These are phyloP conservation scores for Anthopleura xanthogrammica DNA, from an alignment of 92 coral and sea anemone species.

Conservation along the genomic window DNA sequence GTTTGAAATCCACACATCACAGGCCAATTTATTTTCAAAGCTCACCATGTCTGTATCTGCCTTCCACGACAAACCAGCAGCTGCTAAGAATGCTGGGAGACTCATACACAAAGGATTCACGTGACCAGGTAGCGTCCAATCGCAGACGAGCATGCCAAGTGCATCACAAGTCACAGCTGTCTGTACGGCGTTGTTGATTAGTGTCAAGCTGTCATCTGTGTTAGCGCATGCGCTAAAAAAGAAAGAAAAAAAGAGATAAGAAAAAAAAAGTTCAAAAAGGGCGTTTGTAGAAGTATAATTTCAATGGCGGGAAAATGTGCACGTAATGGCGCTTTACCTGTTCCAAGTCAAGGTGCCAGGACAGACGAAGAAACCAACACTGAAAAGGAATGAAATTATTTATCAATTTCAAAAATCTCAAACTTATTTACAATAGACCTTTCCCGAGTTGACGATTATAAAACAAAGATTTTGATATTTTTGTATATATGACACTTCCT, in stretches of 20 bases:
- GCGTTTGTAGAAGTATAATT: not conserved
- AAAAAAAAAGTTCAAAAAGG: not conserved
- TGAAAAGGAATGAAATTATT: constrained; percentile 16
- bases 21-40: not conserved
- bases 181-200: constrained; percentile 85
- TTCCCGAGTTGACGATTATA: no score
- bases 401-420: no score
- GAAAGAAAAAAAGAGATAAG: not conserved
- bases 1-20: not conserved
- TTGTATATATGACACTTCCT: no score
- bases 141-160: constrained; percentile 85
- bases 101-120: constrained; percentile 84
- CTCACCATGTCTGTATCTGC: constrained; percentile 74
- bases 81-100: constrained; percentile 84
- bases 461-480: no score
- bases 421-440: no score
- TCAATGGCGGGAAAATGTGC: not conserved
- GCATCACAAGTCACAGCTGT: constrained; percentile 83
- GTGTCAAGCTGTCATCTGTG: constrained; percentile 61
- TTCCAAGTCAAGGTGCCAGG: constrained; percentile 92
- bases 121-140: constrained; percentile 96
- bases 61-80: constrained; percentile 94
- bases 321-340: constrained; percentile 43
- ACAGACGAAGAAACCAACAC: constrained; percentile 85
- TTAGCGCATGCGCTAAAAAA: constrained; percentile 75